Conservation (phyloP, 2,888 invertebrate genomes). For the Orthosia gracilis region DNA sequence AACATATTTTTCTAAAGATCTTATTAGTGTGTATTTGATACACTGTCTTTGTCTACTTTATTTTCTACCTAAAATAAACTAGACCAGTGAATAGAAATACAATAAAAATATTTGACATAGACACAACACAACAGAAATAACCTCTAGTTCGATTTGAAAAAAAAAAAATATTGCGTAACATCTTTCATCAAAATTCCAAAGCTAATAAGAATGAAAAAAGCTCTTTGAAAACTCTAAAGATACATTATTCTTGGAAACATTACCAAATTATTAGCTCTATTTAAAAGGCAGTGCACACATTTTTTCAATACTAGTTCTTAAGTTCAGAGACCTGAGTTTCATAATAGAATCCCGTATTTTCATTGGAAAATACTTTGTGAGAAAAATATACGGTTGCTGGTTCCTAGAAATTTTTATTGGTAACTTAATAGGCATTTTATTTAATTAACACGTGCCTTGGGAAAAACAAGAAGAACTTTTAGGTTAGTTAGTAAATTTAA, state of each 20-base stretch:
- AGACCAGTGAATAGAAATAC: no score
- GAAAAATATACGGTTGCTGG: background rate
- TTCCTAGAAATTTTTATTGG: background rate
- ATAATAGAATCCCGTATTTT: background rate
- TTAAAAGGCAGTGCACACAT: background rate
- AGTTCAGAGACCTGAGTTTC: background rate
- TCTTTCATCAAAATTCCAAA: background rate
- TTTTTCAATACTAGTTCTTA: background rate
- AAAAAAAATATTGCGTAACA: no score
- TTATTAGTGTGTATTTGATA: no score
- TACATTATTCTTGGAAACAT: background rate
- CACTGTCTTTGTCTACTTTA: background rate
- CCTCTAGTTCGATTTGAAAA: no score
- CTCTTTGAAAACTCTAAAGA: slow-evolving; percentile 2
- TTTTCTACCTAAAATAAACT: no score
- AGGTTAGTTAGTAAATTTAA: background rate
- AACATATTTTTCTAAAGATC: background rate
- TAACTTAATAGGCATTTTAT: background rate
- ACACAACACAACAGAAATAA: no score
- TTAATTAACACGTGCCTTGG: background rate
- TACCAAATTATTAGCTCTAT: background rate
- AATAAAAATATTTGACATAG: no score
- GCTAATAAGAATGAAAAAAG: slow-evolving; percentile 4
- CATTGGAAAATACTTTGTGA: background rate
- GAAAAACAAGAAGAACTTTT: background rate